phyloP scores from a whole-genome alignment of 2,888 invertebrate species.

The Melinaea marsaeus region DNA sequence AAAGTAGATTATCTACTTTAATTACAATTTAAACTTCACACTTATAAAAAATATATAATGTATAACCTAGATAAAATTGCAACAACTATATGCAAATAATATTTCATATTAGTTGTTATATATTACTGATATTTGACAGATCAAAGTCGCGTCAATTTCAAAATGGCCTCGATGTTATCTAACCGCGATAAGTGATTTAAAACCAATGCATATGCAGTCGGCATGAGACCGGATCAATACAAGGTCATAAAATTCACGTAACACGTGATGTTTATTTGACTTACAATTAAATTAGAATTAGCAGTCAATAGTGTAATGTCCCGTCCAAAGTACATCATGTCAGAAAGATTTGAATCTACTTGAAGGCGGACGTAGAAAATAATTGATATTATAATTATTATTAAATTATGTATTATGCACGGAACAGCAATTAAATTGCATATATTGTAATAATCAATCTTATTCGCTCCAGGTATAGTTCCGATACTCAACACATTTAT shows the following conservation, averaged over 20 bases:
- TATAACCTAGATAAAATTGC: too few species aligned
- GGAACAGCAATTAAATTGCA: constrained; percentile 11
- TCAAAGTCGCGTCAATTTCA: constrained; percentile 12
- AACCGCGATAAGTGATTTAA: constrained; percentile 14
- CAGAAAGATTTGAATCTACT: neutral
- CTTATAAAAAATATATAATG: too few species aligned
- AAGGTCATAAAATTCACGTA: constrained; percentile 42
- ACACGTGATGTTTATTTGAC: constrained; percentile 26
- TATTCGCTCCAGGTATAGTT: neutral
- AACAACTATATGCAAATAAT: neutral
- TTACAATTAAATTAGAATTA: constrained; percentile 25
- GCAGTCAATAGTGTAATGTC: constrained; percentile 22
- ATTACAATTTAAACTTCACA: too few species aligned
- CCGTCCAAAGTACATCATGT: constrained; percentile 20
- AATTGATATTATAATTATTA: neutral
- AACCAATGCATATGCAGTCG: constrained; percentile 28
- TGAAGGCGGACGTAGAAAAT: neutral
- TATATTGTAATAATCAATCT: constrained; percentile 6
- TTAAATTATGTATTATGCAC: neutral
- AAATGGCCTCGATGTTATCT: constrained; percentile 16
- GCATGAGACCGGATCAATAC: constrained; percentile 34
- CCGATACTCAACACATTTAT: neutral
- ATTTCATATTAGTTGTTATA: neutral
- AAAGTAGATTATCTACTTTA: too few species aligned
- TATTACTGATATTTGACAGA: neutral